Conservation (phyloP, 1,140 invertebrate species). For the Acromyrmex heyeri region DNA sequence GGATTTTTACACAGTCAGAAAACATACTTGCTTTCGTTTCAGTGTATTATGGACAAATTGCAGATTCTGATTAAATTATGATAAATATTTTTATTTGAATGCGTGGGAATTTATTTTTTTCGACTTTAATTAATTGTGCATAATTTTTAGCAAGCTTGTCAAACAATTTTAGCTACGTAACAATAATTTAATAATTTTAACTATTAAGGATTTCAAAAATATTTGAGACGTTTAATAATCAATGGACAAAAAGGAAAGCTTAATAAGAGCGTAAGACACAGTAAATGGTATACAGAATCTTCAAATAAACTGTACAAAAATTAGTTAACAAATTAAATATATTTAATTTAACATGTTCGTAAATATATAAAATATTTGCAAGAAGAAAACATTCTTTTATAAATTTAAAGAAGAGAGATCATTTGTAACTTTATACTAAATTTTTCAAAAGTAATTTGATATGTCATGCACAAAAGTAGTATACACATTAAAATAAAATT, state of each 20-base stretch:
- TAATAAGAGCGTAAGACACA: background rate
- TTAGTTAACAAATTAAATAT: conserved; percentile 19
- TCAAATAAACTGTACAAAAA: conserved; percentile 29
- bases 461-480: background rate
- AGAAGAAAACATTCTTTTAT: conserved; percentile 2
- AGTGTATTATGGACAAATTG: conserved; percentile 1
- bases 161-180: conserved; percentile 20
- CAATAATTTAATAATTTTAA: conserved; percentile 17
- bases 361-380: background rate
- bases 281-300: background rate
- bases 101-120: background rate
- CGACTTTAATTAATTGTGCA: background rate
- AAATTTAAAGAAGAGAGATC: background rate
- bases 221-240: background rate
- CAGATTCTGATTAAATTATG: conserved; percentile 38
- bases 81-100: conserved; percentile 21
- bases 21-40: conserved; percentile 13
- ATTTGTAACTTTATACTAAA: conserved; percentile 12
- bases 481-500: background rate
- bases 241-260: background rate
- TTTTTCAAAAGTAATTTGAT: background rate
- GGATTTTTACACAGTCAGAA: conserved; percentile 16
- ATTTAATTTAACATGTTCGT: conserved; percentile 34
- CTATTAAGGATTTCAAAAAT: background rate
- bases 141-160: conserved; percentile 14